Conservation (phyloP, 2,888 invertebrate species). For the Malthinus seriepunctatus region DNA sequence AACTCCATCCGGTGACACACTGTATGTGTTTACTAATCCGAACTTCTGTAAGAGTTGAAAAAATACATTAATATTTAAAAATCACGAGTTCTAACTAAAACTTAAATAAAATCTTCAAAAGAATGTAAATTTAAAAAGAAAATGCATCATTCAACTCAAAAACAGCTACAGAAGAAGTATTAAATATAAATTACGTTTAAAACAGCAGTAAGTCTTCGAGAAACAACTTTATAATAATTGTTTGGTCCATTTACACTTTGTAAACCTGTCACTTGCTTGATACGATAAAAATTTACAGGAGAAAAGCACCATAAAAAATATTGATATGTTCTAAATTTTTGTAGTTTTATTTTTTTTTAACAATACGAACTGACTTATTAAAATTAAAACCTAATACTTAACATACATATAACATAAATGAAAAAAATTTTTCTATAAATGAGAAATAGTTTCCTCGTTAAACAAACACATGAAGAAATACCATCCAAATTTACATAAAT, state of each 20-base stretch:
- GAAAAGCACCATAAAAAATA: constrained; percentile 2
- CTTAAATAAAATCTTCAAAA: too few relatives aligned
- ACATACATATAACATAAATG: background rate
- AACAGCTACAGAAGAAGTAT: background rate
- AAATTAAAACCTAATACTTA: constrained; percentile 24
- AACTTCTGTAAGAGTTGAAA: too few relatives aligned
- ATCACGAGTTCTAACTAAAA: too few relatives aligned
- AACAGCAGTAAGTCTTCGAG: background rate
- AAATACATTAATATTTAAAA: too few relatives aligned
- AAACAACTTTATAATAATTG: background rate
- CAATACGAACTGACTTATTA: constrained; percentile 17
- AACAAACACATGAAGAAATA: constrained; percentile 4
- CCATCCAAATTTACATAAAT: constrained; percentile 2
- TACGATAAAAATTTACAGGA: too few relatives aligned
- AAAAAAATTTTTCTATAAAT: too few relatives aligned
- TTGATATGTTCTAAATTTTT: constrained; percentile 1
- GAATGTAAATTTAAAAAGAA: too few relatives aligned
- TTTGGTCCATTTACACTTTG: background rate
- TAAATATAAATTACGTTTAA: background rate
- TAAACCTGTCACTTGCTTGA: background rate
- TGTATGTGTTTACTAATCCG: too few relatives aligned
- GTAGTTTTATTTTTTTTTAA: constrained; percentile 21
- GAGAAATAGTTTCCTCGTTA: constrained; percentile 16
- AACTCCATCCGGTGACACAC: too few relatives aligned
- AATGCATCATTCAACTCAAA: too few relatives aligned